phyloP scores from a whole-genome alignment of 2,113 vertebrate genomes.

The Ictidomys tridecemlineatus region DNA sequence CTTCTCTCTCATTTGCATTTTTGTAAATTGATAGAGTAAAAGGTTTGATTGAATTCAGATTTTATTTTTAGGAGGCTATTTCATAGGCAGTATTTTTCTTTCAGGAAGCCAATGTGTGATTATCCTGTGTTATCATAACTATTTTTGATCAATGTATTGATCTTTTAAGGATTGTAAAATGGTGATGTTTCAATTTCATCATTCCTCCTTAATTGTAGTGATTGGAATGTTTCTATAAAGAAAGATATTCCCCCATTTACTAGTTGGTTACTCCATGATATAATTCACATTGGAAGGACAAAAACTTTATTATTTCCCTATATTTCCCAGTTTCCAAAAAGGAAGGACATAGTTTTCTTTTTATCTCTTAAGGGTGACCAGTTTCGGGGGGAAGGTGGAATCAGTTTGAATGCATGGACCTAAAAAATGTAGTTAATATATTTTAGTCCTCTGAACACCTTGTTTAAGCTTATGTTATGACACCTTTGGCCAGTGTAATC shows the following conservation, averaged over 20 bases:
- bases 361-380: not conserved
- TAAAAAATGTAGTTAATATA: not conserved
- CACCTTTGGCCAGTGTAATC: not conserved
- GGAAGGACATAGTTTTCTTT: not conserved
- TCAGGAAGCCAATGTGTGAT: not conserved
- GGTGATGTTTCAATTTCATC: not conserved
- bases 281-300: not conserved
- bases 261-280: not conserved
- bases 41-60: not conserved
- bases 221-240: not conserved
- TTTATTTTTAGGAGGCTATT: not conserved
- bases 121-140: not conserved
- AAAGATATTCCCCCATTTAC: not conserved
- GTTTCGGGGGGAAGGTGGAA: not conserved
- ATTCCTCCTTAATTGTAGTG: not conserved
- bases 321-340: conserved; percentile 7
- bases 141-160: not conserved
- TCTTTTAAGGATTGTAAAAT: not conserved
- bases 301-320: not conserved
- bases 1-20: not conserved
- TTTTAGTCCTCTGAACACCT: not conserved
- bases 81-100: not conserved
- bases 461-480: not conserved
- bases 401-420: not conserved
- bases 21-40: not conserved